Conservation (phyloP, 1,140 invertebrate species). For the Macrobrachium rosenbergii region DNA sequence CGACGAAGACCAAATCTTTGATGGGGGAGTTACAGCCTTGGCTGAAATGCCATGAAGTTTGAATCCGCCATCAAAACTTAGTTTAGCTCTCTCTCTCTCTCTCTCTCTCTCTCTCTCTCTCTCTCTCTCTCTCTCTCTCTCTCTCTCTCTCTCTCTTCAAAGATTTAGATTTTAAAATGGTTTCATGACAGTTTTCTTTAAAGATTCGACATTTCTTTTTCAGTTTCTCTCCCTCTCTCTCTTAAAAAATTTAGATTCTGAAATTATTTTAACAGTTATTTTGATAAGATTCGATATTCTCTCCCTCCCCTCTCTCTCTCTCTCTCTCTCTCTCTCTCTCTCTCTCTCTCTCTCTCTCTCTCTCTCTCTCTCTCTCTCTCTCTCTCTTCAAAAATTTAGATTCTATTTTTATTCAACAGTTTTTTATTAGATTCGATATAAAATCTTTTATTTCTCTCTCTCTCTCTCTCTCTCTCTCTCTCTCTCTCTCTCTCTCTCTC, state of each 20-base stretch:
- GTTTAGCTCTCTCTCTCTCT: slow-evolving; percentile 7
- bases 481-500: no score
- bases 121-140: slow-evolving; percentile 20
- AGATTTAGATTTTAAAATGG: neutral
- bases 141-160: slow-evolving; percentile 10
- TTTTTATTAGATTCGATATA: no score
- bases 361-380: slow-evolving; percentile 27
- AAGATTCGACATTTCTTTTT: neutral
- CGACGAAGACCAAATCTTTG: no score
- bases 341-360: slow-evolving; percentile 37
- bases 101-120: slow-evolving; percentile 20
- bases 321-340: slow-evolving; percentile 28
- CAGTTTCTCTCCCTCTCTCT: slow-evolving; percentile 25
- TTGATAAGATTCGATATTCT: neutral
- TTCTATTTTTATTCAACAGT: no score
- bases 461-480: no score
- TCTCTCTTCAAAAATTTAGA: no score
- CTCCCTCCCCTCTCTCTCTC: slow-evolving; percentile 14
- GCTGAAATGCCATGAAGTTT: no score
- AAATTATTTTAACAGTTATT: no score
- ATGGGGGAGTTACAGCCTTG: no score
- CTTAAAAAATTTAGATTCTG: neutral
- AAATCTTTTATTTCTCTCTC: no score
- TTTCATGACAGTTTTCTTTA: neutral
- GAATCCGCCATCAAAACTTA: no score